phyloP scores from a whole-genome alignment of 1,140 invertebrate genomes.

The Grapholita molesta region DNA sequence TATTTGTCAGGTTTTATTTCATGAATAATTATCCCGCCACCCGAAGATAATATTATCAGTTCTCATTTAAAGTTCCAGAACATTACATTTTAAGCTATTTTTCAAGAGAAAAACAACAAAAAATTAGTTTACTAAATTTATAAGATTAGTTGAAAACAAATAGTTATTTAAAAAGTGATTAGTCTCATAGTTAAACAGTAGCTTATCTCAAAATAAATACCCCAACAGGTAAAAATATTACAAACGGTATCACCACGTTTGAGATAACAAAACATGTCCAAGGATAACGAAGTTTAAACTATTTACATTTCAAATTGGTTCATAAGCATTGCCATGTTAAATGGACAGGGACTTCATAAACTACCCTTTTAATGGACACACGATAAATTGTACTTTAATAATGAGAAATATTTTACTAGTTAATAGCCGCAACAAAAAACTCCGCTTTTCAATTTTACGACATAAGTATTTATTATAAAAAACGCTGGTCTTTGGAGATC shows the following conservation, averaged over 20 bases:
- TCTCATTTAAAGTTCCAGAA: no score
- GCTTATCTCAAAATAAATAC: background rate
- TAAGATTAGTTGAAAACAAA: background rate
- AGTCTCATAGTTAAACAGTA: background rate
- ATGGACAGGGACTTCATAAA: conserved; percentile 65
- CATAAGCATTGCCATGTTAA: conserved; percentile 23
- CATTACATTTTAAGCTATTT: no score
- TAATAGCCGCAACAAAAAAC: conserved; percentile 54
- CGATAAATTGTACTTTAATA: conserved; percentile 70
- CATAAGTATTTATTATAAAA: conserved; percentile 51
- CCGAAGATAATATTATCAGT: no score
- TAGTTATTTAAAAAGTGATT: background rate
- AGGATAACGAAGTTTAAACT: background rate
- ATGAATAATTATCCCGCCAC: no score
- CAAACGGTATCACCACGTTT: background rate
- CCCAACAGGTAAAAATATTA: background rate
- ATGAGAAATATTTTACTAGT: conserved; percentile 62
- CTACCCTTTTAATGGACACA: conserved; percentile 60
- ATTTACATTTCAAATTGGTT: conserved; percentile 2
- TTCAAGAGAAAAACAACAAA: no score
- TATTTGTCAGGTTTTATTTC: no score
- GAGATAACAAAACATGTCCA: background rate
- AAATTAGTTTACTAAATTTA: no score
- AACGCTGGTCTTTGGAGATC: conserved; percentile 59
- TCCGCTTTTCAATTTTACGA: conserved; percentile 60